Base-by-base conservation (phyloP, 2,113 vertebrate genomes). In the Anarhynchus alexandrinus region DNA sequence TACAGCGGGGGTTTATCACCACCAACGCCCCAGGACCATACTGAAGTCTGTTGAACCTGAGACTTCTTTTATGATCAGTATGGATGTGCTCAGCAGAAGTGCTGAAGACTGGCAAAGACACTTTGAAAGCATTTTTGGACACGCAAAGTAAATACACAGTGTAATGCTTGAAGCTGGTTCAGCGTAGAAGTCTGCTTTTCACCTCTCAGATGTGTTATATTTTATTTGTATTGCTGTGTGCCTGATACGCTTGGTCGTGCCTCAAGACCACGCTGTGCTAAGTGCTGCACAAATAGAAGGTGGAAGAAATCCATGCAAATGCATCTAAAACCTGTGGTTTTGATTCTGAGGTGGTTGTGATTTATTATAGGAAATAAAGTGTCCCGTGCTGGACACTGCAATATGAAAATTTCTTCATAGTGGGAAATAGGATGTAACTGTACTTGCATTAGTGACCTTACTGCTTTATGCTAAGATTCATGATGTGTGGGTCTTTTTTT, bases 21-120 rank as follows among this genome's bases (percentile, higher is more conserved):
- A 10, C 9, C 8, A 11, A 1, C 0, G 0, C 36, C n/a, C 43
- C 40, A 9, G 26, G 10, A 57, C n/a, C 19, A 0, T 3, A 0
- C 18, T 32, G 4, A 38, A 22, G 42, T 27, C 34, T 12, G 5
- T 19, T 16, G 22, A 55, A 30, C 25, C 12, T 20, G n/a, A 59
- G 65, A 8, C 13, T 47, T 29, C 54, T 57, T 43, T 30, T 64
- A 23, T 4, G 11, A 27, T 30, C 43, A 1, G 29, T 10, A 2
- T 62, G 55, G 65, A 78, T 43, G 47, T 42, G 91, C 67, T 88
- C 59, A 58, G 38, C n/a, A 89, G 47, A 22, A 78, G 45, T 21
- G 42, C 74, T 67, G 83, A 78, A 62, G 52, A n/a, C 61, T 27
- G 47, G 23, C 36, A 73, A 32, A 67, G 57, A 42, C 32, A 6